Base-by-base conservation (phyloP, 2,113 vertebrate genomes). In the Antigone vipio region DNA sequence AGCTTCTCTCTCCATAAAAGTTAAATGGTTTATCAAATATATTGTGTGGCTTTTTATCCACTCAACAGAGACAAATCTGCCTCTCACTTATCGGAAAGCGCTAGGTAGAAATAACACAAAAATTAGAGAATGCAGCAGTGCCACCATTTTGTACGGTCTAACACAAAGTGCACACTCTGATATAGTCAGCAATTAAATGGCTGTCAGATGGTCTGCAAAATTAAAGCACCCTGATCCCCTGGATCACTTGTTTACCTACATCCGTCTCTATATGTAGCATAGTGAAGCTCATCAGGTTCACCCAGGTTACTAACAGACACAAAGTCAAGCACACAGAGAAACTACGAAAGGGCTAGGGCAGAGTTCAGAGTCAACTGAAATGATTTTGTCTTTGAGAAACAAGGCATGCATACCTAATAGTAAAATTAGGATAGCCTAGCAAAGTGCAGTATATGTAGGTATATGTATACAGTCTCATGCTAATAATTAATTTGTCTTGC, bases 401-500 rank as follows among this genome's bases (percentile, higher is more conserved):
- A 89, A 92, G 44, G 40, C 73, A 82, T 66, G 64, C 60, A 78
- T 87, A 81, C 24, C 73, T 72, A 81, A 82, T 32, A 85, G 53
- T 26, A 56, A 81, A 91, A 92, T 89, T 38, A 56, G 11, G 53
- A 78, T 49, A 85, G 69, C 35, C 34, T 52, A 72, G 76, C 20
- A 85, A 93, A 92, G 78, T 69, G 21, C 86, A 74, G 79, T 72
- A 60, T 58, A 62, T 62, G 12, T 81, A 88, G 68, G 50, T 86
- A 64, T 78, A 66, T 42, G 15, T 63, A 85, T 44, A 68, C 35
- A 73, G 53, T 42, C 60, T 88, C 52, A 76, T 68, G 56, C 5
- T 76, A 89, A 60, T 79, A 93, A 91, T 94, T 87, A 88, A 91
- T 91, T 86, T 60, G 35, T 62, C 85, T 89, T 92, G 74, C n/a